Percentiles rank a stretch among this genome's conserved stretches.
Evolutionary conservation across 2,797 vertebrate species (phyloP).

Genomic region (Melanotaenia boesemani): DNA sequence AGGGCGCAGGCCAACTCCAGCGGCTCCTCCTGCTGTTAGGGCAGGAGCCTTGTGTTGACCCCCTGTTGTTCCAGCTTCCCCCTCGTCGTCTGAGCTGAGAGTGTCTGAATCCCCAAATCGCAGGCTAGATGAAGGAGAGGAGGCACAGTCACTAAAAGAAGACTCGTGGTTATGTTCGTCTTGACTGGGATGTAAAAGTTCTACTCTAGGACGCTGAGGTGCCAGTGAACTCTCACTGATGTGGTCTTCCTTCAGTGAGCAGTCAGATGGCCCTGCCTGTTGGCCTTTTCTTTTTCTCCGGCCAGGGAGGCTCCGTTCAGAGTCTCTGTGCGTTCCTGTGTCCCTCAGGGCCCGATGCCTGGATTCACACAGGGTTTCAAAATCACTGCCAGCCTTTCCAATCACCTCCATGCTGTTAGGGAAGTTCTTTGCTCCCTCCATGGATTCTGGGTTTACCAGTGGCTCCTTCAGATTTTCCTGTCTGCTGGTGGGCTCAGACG

Average conservation of each 20-base stretch:
- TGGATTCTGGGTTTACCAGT: constrained; percentile 92
- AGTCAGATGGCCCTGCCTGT: constrained; percentile 96
- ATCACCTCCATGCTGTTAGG: constrained; percentile 93
- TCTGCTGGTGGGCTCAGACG: constrained; percentile 92
- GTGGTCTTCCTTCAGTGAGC: constrained; percentile 89
- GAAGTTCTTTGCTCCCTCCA: constrained; percentile 92
- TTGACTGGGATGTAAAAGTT: constrained; percentile 89
- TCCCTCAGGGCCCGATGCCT: constrained; percentile 90
- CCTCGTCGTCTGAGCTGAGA: constrained; percentile 96
- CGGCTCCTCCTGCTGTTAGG: constrained; percentile 76
- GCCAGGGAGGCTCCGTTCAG: constrained; percentile 88
- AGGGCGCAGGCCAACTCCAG: constrained; percentile 70
- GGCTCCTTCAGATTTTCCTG: constrained; percentile 96
- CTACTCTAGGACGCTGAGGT: constrained; percentile 83
- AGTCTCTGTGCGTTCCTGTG: constrained; percentile 86
- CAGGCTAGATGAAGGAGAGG: constrained; percentile 96
- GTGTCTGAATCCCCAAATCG: constrained; percentile 98
- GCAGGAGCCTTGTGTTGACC: constrained; percentile 77
- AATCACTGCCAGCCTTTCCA: constrained; percentile 94
- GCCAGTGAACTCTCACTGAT: constrained; percentile 80
- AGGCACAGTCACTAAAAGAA: constrained; percentile 96
- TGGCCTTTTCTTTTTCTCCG: constrained; percentile 97
- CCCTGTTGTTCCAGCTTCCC: constrained; percentile 71
- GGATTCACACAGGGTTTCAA: constrained; percentile 91
- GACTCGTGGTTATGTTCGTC: constrained; percentile 92